phyloP scores from a whole-genome alignment of 1,140 invertebrate genomes.

The Lepidurus packardi region DNA sequence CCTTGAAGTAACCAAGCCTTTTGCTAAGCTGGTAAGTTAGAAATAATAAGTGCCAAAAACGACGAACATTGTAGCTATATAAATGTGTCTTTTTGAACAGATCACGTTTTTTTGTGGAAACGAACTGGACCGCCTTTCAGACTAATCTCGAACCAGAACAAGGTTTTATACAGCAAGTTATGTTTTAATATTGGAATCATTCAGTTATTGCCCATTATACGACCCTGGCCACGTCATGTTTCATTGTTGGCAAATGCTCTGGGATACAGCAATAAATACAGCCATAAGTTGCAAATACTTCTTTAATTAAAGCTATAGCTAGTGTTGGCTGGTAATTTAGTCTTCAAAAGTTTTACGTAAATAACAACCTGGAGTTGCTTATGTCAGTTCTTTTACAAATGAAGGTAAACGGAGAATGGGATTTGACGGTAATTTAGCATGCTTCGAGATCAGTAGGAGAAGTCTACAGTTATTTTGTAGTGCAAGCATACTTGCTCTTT shows the following conservation, averaged over 20 bases:
- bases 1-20: not conserved
- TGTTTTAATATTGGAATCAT: not conserved
- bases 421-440: no score
- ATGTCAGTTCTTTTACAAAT: no score
- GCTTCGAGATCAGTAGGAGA: no score
- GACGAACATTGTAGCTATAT: not conserved
- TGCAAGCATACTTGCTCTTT: no score
- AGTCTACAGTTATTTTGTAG: no score
- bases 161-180: not conserved
- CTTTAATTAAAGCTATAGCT: no score
- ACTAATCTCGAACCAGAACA: not conserved
- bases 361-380: no score
- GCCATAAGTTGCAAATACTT: not conserved
- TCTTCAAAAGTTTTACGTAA: no score
- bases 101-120: not conserved
- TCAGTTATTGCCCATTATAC: slow-evolving; percentile 5
- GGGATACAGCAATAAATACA: slow-evolving; percentile 16
- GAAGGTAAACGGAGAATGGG: no score
- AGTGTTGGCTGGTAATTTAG: no score
- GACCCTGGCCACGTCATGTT: not conserved
- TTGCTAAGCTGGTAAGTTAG: not conserved
- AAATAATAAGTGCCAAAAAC: not conserved
- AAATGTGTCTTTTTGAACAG: not conserved
- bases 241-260: slow-evolving; percentile 3
- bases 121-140: not conserved